Evolutionary conservation across 2,113 vertebrate genomes (phyloP), one percentile per base, ranked within the genome.

Genomic region (Clarias gariepinus): DNA sequence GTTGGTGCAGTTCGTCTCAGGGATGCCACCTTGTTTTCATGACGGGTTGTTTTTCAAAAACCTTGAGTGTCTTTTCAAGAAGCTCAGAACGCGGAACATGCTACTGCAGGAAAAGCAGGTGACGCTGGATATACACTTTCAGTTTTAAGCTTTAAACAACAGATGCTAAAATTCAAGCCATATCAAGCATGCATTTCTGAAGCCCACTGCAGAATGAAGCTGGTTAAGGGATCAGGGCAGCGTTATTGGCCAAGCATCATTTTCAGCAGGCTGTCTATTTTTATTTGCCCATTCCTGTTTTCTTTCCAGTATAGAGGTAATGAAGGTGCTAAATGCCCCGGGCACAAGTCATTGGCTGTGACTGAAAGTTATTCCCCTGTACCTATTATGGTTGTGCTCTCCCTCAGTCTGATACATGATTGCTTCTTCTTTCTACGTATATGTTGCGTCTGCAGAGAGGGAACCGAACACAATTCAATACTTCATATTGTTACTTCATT

Each of bases 341-440:
- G 90, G 41, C 0, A 89, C 89, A 91, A 92, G 93, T 93, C 94
- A 92, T 88, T 52, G 81, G 74, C n/a, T 86, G 90, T 92, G 90
- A 92, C 90, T 85, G 84, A 89, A 76, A 88, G 86, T 94, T 94
- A 93, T 94, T 91, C 93, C 89, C 91, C 91, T 92, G 86, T 89
- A 88, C 93, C 94, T 94, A 93, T 95, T 95, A 92, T 93, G 85
- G 90, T 92, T 89, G 88, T 82, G 93, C 90, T 91, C 86, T 91
- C 87, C 84, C 86, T 87, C 86, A 90, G 89, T 91, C 91, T 92
- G 87, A 91, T 94, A 92, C 90, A 91, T 90, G 88, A 95, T 92
- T 93, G 92, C 94, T 95, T 96, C 53, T 30, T 1, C 8, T 57
- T 78, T 78, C 13, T 78, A 15, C 52, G 94, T 93, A 84, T 88